Evolutionary conservation across 1,140 invertebrate genomes (phyloP).

Genomic region (Acyrthosiphon pisum): DNA sequence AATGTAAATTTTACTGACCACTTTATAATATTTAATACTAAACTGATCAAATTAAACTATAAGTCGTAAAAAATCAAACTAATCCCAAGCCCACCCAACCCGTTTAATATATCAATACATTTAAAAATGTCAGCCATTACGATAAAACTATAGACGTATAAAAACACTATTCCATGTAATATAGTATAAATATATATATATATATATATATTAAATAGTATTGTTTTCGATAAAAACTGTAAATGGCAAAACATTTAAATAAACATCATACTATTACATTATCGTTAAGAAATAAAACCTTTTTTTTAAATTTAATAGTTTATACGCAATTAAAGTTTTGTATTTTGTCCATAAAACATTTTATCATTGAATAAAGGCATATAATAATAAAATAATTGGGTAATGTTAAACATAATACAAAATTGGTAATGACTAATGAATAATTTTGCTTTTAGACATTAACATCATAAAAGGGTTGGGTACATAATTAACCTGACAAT

Average conservation of each 20-base stretch:
- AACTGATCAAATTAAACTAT: slow-evolving; percentile 29
- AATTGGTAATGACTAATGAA: not conserved
- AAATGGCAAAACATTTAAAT: slow-evolving; percentile 14
- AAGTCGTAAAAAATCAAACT: slow-evolving; percentile 35
- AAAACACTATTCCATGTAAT: not conserved
- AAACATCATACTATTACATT: not conserved
- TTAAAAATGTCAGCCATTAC: slow-evolving; percentile 21
- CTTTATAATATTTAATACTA: slow-evolving; percentile 1
- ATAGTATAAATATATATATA: not conserved
- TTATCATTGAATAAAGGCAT: not conserved
- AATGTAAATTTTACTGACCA: slow-evolving; percentile 36
- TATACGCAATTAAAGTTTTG: slow-evolving; percentile 1
- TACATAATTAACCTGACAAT: not conserved
- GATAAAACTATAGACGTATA: slow-evolving; percentile 24
- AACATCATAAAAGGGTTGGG: not conserved
- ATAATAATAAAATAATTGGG: not conserved
- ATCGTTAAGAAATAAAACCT: slow-evolving; percentile 21
- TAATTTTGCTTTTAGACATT: not conserved
- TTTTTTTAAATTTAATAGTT: not conserved
- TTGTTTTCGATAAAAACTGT: not conserved
- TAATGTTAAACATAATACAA: not conserved
- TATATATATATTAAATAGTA: slow-evolving; percentile 9
- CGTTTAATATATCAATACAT: slow-evolving; percentile 27
- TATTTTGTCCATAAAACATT: not conserved
- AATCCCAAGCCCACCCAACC: slow-evolving; percentile 40